These are phyloP conservation scores for Hippotragus niger DNA, from an alignment of 2,113 vertebrate species.

Conservation along the genomic window DNA sequence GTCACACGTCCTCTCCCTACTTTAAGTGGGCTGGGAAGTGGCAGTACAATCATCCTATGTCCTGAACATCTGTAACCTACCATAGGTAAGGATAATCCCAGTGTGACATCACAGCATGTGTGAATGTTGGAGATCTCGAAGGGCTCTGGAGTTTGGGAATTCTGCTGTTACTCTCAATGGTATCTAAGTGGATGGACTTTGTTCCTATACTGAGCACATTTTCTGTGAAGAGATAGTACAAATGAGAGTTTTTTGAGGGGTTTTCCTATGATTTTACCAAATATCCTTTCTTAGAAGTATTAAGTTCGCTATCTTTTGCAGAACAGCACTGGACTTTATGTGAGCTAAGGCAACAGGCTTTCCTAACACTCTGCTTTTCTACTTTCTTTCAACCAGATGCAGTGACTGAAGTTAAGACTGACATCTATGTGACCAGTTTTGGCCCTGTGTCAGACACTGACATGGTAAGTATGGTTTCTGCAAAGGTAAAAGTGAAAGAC, in stretches of 20 bases:
- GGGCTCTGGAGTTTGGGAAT: not conserved
- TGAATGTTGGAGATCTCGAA: not conserved
- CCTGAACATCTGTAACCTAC: not conserved
- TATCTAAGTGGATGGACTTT: not conserved
- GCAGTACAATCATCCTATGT: not conserved
- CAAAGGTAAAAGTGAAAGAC: slow-evolving; percentile 16
- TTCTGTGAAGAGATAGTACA: not conserved
- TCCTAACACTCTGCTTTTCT: slow-evolving; percentile 58
- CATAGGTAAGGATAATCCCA: not conserved
- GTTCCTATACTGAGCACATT: not conserved
- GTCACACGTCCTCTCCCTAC: not conserved
- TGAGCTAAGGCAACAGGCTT: slow-evolving; percentile 25
- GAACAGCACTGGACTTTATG: not conserved
- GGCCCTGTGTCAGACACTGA: slow-evolving; percentile 98
- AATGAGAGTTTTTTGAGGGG: not conserved
- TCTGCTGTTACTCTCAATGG: not conserved
- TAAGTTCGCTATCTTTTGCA: not conserved
- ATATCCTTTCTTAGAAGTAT: not conserved
- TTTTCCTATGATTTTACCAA: not conserved
- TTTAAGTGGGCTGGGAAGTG: not conserved
- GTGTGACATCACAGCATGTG: not conserved
- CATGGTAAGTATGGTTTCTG: slow-evolving; percentile 87
- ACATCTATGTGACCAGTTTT: slow-evolving; percentile 98
- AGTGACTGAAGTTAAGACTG: slow-evolving; percentile 97
- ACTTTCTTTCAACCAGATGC: slow-evolving; percentile 84